Percentiles rank a stretch among this genome's conserved stretches.
Conservation (phyloP, 2,113 vertebrate species). For the Heterotilapia buettikoferi region DNA sequence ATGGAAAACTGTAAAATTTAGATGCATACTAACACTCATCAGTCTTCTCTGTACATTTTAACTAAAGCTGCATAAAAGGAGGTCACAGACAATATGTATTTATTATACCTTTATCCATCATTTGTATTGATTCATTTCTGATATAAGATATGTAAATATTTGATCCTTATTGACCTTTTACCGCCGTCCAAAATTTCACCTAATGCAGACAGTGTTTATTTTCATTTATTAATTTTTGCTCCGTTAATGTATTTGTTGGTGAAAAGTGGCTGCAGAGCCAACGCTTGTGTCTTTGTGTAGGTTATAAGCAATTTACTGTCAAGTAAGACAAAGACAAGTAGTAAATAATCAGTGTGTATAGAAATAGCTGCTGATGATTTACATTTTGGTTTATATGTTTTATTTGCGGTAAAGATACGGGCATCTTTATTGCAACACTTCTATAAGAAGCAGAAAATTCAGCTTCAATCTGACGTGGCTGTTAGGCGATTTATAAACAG, state of each 20-base stretch:
- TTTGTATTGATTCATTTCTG: neutral
- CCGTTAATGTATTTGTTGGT: neutral
- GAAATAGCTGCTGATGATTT: neutral
- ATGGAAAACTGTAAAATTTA: neutral
- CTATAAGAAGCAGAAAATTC: neutral
- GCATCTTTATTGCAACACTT: neutral
- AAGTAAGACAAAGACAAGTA: neutral
- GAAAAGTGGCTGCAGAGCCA: neutral
- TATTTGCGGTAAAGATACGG: neutral
- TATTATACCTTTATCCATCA: neutral
- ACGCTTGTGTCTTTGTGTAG: neutral
- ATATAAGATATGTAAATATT: neutral
- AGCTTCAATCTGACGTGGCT: neutral
- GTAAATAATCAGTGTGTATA: neutral
- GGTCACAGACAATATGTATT: neutral
- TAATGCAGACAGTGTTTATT: neutral
- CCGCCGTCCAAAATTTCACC: fast-evolving
- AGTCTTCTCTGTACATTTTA: neutral
- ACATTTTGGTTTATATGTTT: neutral
- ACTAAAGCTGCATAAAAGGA: neutral
- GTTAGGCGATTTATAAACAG: neutral
- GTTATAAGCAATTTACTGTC: neutral
- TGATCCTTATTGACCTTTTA: neutral
- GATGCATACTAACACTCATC: neutral
- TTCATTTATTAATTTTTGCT: neutral